These are phyloP conservation scores for Drosophila vallismaia DNA, from an alignment of 2,888 invertebrate genomes.

Conservation along the genomic window DNA sequence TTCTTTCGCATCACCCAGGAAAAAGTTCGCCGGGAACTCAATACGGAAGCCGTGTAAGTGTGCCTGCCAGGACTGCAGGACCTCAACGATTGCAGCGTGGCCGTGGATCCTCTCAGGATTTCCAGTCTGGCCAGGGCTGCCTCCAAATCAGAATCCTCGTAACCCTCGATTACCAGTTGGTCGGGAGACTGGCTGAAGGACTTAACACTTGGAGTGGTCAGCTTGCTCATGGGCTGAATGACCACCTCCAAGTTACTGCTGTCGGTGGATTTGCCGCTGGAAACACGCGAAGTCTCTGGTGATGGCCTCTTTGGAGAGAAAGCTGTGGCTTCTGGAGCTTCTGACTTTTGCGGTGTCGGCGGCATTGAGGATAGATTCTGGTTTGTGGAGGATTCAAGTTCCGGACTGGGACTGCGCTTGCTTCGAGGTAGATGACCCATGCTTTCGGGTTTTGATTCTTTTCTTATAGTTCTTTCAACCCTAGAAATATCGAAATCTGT, in stretches of 20 bases:
- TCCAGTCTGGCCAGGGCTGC: slow-evolving; percentile 50
- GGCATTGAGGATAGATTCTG: slow-evolving; percentile 8
- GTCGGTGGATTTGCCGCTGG: slow-evolving; percentile 55
- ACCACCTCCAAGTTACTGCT: slow-evolving; percentile 60
- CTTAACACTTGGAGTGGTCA: slow-evolving; percentile 58
- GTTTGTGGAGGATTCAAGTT: not conserved
- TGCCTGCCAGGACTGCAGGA: slow-evolving; percentile 47
- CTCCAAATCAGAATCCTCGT: slow-evolving; percentile 58
- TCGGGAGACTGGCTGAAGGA: slow-evolving; percentile 54
- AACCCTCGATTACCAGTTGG: slow-evolving; percentile 54
- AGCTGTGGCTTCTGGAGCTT: not conserved
- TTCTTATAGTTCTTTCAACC: not conserved
- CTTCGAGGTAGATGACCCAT: not conserved
- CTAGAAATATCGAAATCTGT: slow-evolving; percentile 4
- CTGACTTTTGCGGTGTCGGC: not conserved
- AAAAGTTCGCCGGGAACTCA: slow-evolving; percentile 66
- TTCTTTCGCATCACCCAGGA: slow-evolving; percentile 67
- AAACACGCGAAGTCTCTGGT: slow-evolving; percentile 43
- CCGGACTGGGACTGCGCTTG: not conserved
- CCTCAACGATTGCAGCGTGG: slow-evolving; percentile 48
- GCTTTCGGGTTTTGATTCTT: not conserved
- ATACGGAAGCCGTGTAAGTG: slow-evolving; percentile 51
- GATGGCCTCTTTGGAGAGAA: slow-evolving; percentile 25
- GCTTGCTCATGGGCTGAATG: slow-evolving; percentile 59
- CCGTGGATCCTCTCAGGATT: slow-evolving; percentile 47